A percentile compares a stretch with the other conserved stretches of the same genome.
phyloP scores from a whole-genome alignment of 1,140 invertebrate species.

The Ceratina japonica region DNA sequence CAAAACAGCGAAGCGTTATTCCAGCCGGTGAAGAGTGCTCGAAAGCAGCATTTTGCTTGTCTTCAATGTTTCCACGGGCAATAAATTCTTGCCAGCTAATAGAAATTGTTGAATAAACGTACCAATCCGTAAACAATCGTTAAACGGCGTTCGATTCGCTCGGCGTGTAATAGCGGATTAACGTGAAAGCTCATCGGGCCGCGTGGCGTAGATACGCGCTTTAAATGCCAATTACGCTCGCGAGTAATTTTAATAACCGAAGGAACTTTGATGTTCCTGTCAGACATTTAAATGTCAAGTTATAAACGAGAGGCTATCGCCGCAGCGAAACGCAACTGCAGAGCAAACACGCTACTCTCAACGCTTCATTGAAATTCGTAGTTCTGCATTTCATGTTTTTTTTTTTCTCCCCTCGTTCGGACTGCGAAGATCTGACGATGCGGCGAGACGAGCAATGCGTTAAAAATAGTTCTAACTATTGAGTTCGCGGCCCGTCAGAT shows the following conservation, averaged over 20 bases:
- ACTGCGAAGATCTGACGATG: slow-evolving; percentile 8
- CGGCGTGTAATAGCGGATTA: background rate
- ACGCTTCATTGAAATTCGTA: background rate
- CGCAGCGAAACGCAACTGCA: slow-evolving; percentile 1
- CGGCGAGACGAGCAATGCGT: background rate
- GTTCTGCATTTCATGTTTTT: background rate
- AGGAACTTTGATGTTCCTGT: slow-evolving; percentile 24
- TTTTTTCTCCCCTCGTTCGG: too few species aligned
- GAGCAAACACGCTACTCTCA: too few species aligned
- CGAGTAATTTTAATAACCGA: slow-evolving; percentile 15
- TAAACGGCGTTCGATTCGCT: background rate
- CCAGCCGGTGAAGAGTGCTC: background rate
- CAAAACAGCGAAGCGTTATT: background rate
- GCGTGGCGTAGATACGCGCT: background rate
- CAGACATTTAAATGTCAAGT: slow-evolving; percentile 43
- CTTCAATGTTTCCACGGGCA: background rate
- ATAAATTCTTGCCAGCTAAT: background rate
- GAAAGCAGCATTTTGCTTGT: background rate
- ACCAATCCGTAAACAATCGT: background rate
- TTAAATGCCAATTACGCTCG: slow-evolving; percentile 30
- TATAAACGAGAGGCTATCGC: slow-evolving; percentile 17
- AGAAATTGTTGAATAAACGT: background rate
- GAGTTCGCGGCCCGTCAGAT: slow-evolving; percentile 4
- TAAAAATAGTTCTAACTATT: slow-evolving; percentile 27
- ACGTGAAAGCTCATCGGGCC: background rate